These are phyloP conservation scores for Caenorhabditis sp. DNA, from an alignment of 2,888 invertebrate species.

Conservation along the genomic window DNA sequence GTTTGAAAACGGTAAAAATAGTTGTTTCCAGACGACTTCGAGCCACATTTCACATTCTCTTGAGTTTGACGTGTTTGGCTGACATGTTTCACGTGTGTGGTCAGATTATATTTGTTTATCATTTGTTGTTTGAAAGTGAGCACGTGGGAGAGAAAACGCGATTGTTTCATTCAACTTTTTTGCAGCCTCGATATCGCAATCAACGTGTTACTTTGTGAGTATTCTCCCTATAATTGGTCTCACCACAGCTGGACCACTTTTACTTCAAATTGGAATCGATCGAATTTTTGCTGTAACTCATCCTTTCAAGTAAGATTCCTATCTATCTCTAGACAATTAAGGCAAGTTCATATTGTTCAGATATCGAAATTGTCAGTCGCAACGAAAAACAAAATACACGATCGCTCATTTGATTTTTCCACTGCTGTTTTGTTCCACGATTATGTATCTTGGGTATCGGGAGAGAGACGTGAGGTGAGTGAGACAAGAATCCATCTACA, in stretches of 20 bases:
- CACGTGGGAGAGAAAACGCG: no score
- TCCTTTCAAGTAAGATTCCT: slow-evolving; percentile 14
- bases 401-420: slow-evolving; percentile 20
- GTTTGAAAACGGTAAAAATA: not conserved
- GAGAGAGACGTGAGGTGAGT: slow-evolving; percentile 29
- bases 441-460: slow-evolving; percentile 29
- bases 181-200: slow-evolving; percentile 22
- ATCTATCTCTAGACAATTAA: no score
- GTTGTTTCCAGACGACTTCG: slow-evolving; percentile 27
- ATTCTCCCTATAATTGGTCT: slow-evolving; percentile 28
- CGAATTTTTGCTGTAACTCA: slow-evolving; percentile 27
- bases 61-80: slow-evolving; percentile 42
- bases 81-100: slow-evolving; percentile 43
- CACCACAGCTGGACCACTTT: slow-evolving; percentile 23
- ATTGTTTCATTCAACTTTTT: not conserved
- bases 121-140: slow-evolving; percentile 31
- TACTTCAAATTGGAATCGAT: slow-evolving; percentile 28
- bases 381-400: slow-evolving; percentile 21
- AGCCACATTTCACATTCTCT: slow-evolving; percentile 41
- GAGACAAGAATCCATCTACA: no score
- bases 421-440: slow-evolving; percentile 11
- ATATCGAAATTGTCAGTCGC: slow-evolving; percentile 12
- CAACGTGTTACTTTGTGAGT: slow-evolving; percentile 29
- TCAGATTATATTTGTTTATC: slow-evolving; percentile 38
- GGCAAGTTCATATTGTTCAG: not conserved